Evolutionary conservation across 2,113 vertebrate genomes (phyloP).

Genomic region (Pseudorectes ferrugineus): DNA sequence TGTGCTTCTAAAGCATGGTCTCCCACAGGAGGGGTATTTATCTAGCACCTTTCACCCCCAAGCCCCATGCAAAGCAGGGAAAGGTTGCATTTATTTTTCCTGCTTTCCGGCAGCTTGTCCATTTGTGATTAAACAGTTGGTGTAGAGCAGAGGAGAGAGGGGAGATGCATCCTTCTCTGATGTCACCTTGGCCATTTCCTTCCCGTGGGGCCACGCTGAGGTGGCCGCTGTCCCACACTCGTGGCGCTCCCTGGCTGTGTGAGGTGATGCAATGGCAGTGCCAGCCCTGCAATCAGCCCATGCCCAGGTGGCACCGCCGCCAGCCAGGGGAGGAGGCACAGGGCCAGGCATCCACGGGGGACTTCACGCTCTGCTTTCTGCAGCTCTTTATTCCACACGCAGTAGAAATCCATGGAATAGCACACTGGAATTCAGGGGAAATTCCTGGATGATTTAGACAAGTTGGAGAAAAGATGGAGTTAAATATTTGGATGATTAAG

Average conservation of each 20-base stretch:
- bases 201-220: not conserved
- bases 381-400: not conserved
- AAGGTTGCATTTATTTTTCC: not conserved
- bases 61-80: not conserved
- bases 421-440: not conserved
- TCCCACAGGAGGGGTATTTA: not conserved
- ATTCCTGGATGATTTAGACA: not conserved
- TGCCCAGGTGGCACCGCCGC: not conserved
- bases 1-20: not conserved
- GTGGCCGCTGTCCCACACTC: not conserved
- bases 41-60: not conserved
- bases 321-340: not conserved
- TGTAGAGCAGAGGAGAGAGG: not conserved
- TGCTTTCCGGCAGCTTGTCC: not conserved
- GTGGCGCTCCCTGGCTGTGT: not conserved
- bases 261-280: not conserved
- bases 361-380: not conserved
- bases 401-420: not conserved
- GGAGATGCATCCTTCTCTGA: not conserved
- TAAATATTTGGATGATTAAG: not conserved
- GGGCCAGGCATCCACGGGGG: not conserved
- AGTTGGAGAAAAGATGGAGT: not conserved
- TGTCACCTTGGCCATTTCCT: not conserved
- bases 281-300: not conserved
- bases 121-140: not conserved